Conservation (phyloP, 2,113 vertebrate genomes). For the Neogale vison region DNA sequence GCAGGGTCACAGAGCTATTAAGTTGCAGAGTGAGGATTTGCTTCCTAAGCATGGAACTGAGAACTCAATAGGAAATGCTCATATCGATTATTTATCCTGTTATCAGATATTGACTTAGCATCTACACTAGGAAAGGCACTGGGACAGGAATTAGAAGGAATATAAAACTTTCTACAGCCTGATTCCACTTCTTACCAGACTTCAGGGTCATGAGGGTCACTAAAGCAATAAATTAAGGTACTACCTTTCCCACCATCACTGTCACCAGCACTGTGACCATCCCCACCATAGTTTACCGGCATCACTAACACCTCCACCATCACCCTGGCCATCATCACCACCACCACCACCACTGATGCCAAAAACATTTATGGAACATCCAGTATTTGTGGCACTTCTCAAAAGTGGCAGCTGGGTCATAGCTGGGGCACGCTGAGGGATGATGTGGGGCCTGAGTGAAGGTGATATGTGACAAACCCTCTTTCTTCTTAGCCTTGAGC, state of each 20-base stretch:
- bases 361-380: background rate
- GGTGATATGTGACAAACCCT: constrained; percentile 46
- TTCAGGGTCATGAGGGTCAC: background rate
- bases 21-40: background rate
- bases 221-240: background rate
- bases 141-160: background rate
- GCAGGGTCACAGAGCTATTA: background rate
- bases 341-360: background rate
- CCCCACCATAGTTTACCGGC: background rate
- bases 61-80: background rate
- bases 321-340: background rate
- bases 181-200: background rate
- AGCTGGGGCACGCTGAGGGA: background rate
- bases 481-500: constrained; percentile 12
- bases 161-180: background rate
- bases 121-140: background rate
- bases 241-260: background rate
- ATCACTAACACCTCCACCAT: background rate
- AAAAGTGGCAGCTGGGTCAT: constrained; percentile 25
- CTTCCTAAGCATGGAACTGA: background rate
- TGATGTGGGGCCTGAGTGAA: constrained; percentile 31
- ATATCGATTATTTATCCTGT: background rate
- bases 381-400: background rate
- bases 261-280: background rate
- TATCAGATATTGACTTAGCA: background rate